phyloP scores from a whole-genome alignment of 2,113 vertebrate species.

The Camelus bactrianus region DNA sequence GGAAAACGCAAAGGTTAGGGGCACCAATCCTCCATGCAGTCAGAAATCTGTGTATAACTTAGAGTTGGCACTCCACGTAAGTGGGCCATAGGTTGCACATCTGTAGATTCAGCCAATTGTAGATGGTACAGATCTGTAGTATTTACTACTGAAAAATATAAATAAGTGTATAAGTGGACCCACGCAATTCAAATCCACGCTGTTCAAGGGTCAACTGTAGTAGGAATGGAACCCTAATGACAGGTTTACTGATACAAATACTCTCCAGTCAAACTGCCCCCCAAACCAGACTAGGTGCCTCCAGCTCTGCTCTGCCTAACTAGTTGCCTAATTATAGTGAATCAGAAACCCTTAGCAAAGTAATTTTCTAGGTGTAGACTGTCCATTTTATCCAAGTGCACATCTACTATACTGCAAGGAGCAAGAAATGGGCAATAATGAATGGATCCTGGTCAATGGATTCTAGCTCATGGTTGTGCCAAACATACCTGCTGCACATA shows the following conservation, averaged over 20 bases:
- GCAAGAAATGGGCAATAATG: neutral
- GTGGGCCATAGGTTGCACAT: neutral
- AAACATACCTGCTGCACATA: constrained; percentile 16
- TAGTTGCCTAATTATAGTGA: neutral
- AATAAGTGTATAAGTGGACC: neutral
- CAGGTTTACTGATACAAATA: neutral
- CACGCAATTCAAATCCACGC: neutral
- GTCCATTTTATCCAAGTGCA: constrained; percentile 22
- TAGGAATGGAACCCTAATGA: neutral
- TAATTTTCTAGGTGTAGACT: neutral
- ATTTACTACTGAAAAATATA: neutral
- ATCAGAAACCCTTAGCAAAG: neutral
- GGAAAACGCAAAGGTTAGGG: neutral
- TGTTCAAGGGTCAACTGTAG: neutral
- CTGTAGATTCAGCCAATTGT: neutral
- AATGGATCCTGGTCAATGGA: neutral
- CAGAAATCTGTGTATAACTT: neutral
- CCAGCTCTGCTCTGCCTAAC: neutral
- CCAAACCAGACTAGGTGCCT: neutral
- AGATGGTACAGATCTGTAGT: neutral
- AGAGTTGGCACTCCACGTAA: no score
- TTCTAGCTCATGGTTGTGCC: neutral
- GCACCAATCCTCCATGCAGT: neutral
- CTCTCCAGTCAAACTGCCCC: neutral
- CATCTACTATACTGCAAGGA: neutral